Evolutionary conservation across 2,113 vertebrate species (phyloP), one percentile per base, ranked within the genome.

Genomic region (Salvelinus alpinus): DNA sequence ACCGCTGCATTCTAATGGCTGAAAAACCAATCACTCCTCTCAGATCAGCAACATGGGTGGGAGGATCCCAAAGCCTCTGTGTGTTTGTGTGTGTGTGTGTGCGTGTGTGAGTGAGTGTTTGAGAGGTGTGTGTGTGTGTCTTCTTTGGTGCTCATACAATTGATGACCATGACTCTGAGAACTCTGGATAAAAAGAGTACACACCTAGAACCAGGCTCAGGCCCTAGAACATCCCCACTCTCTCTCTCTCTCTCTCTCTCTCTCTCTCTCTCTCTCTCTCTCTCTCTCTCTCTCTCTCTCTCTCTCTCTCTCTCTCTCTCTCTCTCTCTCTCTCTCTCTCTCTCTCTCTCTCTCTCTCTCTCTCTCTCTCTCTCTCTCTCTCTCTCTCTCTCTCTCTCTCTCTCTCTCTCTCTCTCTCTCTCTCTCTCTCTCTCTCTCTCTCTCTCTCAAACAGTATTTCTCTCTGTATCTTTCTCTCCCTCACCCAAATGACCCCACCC

Each of bases 1-100:
- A 91, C 86, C 85, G 86, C 86, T 87, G 73, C 76, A 76, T 78
- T 82, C 79, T 83, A 89, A 91, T 89, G 80, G 88, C 89, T 90
- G 71, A 86, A 79, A 82, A 83, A 80, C 77, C 78, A 62, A 83
- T 80, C 88, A 62, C 76, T 76, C 80, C 75, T 73, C 77, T 82
- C 80, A 82, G 88, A 87, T 89, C 78, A 69, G 80, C 54, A 29
- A 8, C 25, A 29, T 18, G 29, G 29, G 27, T 3, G 16, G 14
- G 51, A 54, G 14, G 73, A 71, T 4, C 48, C 82, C 76, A 4
- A 72, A 66, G 51, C 70, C 70, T 75, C 64, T 79, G 8, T 82
- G 34, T 74, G 20, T 72, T 22, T 54, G 13, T 16, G 34, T 34
- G 24, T 8, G 48, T 51, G 34, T 64, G 51, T 67, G 47, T 75